Conservation (phyloP, 2,888 invertebrate genomes). For the Julus scandinavius region DNA sequence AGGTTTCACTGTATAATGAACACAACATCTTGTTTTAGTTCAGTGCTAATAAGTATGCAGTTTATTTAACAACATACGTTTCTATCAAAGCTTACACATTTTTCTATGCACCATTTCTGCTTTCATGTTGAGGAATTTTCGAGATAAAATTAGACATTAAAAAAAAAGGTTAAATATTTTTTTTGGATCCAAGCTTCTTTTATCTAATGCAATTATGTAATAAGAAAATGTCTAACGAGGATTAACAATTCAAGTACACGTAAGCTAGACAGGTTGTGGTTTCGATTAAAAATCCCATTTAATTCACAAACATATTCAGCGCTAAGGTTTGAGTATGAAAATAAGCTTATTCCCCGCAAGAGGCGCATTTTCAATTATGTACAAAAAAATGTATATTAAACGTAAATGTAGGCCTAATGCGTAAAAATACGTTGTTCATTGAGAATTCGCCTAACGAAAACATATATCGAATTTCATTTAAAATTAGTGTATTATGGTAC, state of each 20-base stretch:
- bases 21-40: too few species aligned
- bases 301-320: neutral
- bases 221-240: neutral
- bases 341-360: neutral
- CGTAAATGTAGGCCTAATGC: neutral
- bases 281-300: neutral
- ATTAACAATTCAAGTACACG: neutral
- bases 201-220: neutral
- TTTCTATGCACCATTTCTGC: too few species aligned
- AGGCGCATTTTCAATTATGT: too few species aligned
- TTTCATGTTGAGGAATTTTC: neutral
- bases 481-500: neutral
- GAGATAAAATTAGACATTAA: neutral
- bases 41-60: too few species aligned
- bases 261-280: neutral
- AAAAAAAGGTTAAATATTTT: neutral
- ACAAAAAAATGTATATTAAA: conserved; percentile 5
- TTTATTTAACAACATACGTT: too few species aligned
- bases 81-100: too few species aligned
- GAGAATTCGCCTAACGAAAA: neutral
- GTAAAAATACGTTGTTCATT: neutral
- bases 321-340: neutral
- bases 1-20: too few species aligned
- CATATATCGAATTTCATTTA: neutral
- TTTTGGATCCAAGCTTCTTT: neutral